These are phyloP conservation scores for Athene cunicularia DNA, from an alignment of 2,113 vertebrate species.

Conservation along the genomic window DNA sequence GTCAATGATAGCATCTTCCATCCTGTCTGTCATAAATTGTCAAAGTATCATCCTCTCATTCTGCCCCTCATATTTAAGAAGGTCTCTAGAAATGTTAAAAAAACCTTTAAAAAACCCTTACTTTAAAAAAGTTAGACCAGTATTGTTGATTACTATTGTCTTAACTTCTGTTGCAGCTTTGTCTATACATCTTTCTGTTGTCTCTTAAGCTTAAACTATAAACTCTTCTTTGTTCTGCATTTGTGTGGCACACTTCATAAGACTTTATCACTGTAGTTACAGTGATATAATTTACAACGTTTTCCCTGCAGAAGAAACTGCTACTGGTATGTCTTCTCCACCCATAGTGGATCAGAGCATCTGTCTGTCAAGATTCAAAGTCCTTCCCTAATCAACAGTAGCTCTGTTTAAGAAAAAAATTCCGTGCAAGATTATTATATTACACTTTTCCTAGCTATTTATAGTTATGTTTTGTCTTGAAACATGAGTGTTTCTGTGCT, in stretches of 20 bases:
- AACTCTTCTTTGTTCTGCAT: neutral
- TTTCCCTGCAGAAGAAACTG: neutral
- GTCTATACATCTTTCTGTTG: neutral
- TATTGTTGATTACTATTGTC: neutral
- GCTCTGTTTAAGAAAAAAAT: neutral
- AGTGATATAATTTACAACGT: neutral
- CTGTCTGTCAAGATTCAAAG: neutral
- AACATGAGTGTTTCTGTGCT: neutral
- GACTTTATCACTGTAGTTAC: neutral
- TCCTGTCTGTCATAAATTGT: neutral
- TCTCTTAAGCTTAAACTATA: neutral
- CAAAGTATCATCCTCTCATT: neutral
- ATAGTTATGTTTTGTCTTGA: neutral
- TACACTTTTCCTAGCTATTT: neutral
- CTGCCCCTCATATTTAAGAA: neutral
- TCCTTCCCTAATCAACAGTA: neutral
- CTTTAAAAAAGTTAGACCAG: neutral
- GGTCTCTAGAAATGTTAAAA: neutral
- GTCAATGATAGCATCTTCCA: neutral
- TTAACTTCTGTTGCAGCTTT: neutral
- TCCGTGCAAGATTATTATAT: neutral
- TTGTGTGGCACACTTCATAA: neutral
- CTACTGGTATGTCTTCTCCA: neutral
- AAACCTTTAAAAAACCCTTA: neutral
- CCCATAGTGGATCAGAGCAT: neutral